phyloP scores from a whole-genome alignment of 1,140 invertebrate genomes.

The Ceratitis capitata region DNA sequence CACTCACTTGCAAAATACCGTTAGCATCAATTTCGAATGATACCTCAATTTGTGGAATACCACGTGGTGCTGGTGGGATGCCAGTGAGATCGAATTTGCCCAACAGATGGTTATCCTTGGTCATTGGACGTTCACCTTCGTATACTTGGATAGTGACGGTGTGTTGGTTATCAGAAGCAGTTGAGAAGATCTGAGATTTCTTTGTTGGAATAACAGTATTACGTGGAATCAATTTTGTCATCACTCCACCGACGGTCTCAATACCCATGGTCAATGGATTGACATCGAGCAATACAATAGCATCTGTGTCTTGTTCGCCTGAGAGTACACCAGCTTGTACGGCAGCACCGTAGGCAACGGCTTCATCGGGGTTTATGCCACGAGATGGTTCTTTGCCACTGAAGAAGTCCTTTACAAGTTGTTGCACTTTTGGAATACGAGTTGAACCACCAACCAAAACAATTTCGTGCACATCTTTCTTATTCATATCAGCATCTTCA shows the following conservation, averaged over 20 bases:
- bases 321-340: conserved; percentile 96
- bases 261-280: conserved; percentile 99
- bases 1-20: conserved; percentile 95
- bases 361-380: conserved; percentile 98
- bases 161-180: conserved; percentile 98
- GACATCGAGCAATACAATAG: conserved; percentile 96
- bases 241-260: conserved; percentile 99
- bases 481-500: conserved; percentile 99
- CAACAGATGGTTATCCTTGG: conserved; percentile 97
- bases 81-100: conserved; percentile 99
- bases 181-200: conserved; percentile 99
- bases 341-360: conserved; percentile 97
- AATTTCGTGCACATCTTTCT: conserved; percentile 98
- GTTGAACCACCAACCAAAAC: conserved; percentile 99
- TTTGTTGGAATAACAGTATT: conserved; percentile 99
- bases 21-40: conserved; percentile 99
- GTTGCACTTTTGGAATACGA: conserved; percentile 98
- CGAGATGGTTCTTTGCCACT: conserved; percentile 96
- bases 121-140: conserved; percentile 99
- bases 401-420: conserved; percentile 98
- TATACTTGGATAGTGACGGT: conserved; percentile 98
- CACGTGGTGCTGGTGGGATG: conserved; percentile 96
- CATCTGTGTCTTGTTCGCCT: conserved; percentile 92
- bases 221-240: conserved; percentile 98
- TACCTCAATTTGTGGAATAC: conserved; percentile 99